Percentiles rank a stretch among this genome's conserved stretches.
Conservation (phyloP, 2,113 vertebrate genomes). For the Gadus chalcogrammus region DNA sequence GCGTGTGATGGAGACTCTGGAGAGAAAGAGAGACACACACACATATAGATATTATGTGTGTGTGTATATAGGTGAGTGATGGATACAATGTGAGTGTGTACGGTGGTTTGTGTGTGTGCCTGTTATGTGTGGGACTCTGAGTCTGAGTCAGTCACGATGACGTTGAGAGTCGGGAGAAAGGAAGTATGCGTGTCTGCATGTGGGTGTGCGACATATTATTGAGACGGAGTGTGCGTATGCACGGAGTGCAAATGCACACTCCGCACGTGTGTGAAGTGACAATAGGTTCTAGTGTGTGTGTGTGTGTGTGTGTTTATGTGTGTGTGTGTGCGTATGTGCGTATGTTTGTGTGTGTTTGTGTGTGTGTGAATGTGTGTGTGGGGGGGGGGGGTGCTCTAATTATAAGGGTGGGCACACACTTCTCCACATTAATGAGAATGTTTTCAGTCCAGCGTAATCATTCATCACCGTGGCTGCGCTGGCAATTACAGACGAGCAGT, state of each 20-base stretch:
- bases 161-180: conserved; percentile 27
- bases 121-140: conserved; percentile 14
- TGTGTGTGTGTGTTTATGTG: too few relatives aligned
- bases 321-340: too few relatives aligned
- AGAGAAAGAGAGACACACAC: too few relatives aligned
- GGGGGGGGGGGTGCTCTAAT: conserved; percentile 60
- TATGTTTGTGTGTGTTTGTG: conserved; percentile 22
- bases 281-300: too few relatives aligned
- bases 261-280: too few relatives aligned
- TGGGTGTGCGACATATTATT: conserved; percentile 25
- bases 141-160: not conserved
- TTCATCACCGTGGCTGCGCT: conserved; percentile 68
- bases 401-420: conserved; percentile 63
- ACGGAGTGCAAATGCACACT: too few relatives aligned
- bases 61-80: not conserved
- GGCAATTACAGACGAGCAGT: conserved; percentile 72
- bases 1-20: conserved; percentile 1
- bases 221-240: conserved; percentile 30
- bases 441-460: conserved; percentile 63
- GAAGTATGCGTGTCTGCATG: conserved; percentile 23
- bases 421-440: conserved; percentile 70
- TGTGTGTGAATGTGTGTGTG: conserved; percentile 36
- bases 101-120: not conserved
- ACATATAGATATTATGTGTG: not conserved
- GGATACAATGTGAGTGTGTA: not conserved